phyloP scores from a whole-genome alignment of 1,140 invertebrate species.

The Neodiprion lecontei region DNA sequence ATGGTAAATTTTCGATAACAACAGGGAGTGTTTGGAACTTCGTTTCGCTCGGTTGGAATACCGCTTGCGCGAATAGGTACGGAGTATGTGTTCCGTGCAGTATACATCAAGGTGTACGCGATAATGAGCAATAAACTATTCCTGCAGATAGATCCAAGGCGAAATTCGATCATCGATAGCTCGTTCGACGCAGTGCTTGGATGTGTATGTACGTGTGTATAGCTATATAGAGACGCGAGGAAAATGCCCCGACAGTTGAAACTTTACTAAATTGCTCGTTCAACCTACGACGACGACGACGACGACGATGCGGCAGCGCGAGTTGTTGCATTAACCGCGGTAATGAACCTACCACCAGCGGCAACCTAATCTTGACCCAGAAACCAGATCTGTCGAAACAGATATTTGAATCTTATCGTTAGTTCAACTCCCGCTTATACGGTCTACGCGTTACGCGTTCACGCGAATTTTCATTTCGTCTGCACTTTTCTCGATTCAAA shows the following conservation, averaged over 20 bases:
- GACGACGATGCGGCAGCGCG: not conserved
- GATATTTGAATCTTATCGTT: not conserved
- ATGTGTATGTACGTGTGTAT: no score
- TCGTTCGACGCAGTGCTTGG: not conserved
- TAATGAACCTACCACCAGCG: not conserved
- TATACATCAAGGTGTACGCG: no score
- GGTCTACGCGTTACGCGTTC: no score
- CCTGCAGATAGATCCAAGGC: not conserved
- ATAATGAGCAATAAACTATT: not conserved
- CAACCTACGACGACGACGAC: no score
- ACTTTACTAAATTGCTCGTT: not conserved
- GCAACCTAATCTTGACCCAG: not conserved
- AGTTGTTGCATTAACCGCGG: not conserved
- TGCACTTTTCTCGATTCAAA: no score
- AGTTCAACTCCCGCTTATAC: no score
- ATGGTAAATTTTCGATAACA: no score
- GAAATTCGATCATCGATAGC: not conserved
- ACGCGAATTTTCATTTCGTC: no score
- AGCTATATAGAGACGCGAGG: not conserved
- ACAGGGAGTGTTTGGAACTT: no score
- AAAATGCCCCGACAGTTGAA: not conserved
- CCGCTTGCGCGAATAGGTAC: no score
- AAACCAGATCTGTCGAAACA: not conserved
- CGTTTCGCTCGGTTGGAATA: no score
- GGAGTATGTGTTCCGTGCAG: no score